Evolutionary conservation across 2,888 invertebrate species (phyloP), one percentile per base, ranked within the genome.

Genomic region (Quadriops clusia): DNA sequence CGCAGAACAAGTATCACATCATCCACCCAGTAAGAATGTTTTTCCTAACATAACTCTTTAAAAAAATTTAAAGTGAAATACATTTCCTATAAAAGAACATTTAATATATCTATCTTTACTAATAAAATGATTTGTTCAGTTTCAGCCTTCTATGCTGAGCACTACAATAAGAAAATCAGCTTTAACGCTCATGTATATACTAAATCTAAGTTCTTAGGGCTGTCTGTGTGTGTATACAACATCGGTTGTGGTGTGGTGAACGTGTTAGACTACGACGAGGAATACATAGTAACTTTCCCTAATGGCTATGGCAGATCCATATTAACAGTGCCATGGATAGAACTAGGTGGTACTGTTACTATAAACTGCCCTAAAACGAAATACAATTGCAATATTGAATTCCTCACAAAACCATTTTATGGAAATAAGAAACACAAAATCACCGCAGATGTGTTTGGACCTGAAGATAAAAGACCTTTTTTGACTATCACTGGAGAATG

Each of bases 271-370:
- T 72, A 79, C 39, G 86, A 85, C 32, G 97, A 98, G 56, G 89
- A 95, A 51, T 98, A 98, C 59, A 75, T 85, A 34, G 71, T 95
- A 28, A 93, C 93, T 25, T 99, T 98, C 66, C 98, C 98, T 7
- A 95, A 90, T 63, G 98, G 94, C 39, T 99, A 98, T 63, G 98
- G 95, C 54, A 83, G 94, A 59, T 95, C 94, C 28, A 97, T 97
- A 51, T 66, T 98, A 51, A 91, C 94, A 20, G 85, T 95, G 31
- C 98, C 98, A 2, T 99, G 98, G 97, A 87, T 99, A 51, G 98
- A 99, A 60, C 65, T 99, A 12, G 97, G 97, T 32, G 98, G 98
- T 8, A 77, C 82, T 2, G 85, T 91, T 2, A 76, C 75, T 32
- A 86, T 98, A 39, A 78, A 75, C 32, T 98, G 97, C 61, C 77